Base-by-base conservation (phyloP, 2,797 vertebrate genomes). In the Argya squamiceps region DNA sequence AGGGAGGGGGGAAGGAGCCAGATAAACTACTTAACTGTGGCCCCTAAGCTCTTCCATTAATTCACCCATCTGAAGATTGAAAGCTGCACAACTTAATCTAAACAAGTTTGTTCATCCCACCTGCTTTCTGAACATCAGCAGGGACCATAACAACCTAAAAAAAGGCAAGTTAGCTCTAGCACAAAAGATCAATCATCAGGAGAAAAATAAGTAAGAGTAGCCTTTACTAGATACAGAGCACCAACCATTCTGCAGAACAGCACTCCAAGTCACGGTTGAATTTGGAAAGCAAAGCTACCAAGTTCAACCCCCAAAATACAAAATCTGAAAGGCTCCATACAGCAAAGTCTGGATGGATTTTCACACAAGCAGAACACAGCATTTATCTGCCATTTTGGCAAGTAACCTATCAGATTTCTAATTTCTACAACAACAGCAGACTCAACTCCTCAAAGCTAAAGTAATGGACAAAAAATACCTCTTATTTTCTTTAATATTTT, bases 21-120 rank as follows among this genome's bases (percentile, higher is more conserved):
- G 56, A 68, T 82, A 92, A 92, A 87, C 74, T 82, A 32, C 90
- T 88, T 88, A 92, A 88, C 39, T 73, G 43, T 22, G 32, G 60
- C 41, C 47, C 43, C 63, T 84, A 88, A 91, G 52, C 60, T 65
- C 81, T 92, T 93, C 78, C n/a, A 14, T 49, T 92, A 90, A 90
- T 85, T 95, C 68, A 92, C 19, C 52, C n/a, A 41, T 59, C 30
- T 68, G 65, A 85, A 88, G 34, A 76, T 1, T 84, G 73, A 95
- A 81, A 71, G 83, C 80, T 58, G 62, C 58, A 86, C 36, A 74
- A 84, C 49, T 89, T 68, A 63, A 76, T 86, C 50, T 78, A 34
- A 88, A 83, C 27, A 78, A n/a, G 49, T 37, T 50, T 5, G 2
- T 15, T 83, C 73, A 88, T 92, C 60, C 60, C 68, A 76, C 64